phyloP scores from a whole-genome alignment of 2,888 invertebrate species.

The Ommatoiulus sabulosus region DNA sequence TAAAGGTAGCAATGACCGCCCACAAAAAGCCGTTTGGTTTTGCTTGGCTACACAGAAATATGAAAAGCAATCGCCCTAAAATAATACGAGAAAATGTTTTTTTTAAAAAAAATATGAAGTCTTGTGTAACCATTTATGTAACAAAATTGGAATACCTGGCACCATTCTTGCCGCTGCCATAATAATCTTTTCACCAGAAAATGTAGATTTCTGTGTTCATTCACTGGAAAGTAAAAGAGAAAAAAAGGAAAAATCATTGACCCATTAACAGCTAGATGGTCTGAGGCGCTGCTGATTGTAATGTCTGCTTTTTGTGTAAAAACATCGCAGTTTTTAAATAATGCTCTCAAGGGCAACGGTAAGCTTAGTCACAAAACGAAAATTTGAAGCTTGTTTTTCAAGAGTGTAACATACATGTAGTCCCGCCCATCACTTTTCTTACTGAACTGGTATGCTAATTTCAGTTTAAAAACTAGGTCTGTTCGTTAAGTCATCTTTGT shows the following conservation, averaged over 20 bases:
- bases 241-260: background rate
- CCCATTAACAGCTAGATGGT: conserved; percentile 12
- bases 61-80: conserved; percentile 5
- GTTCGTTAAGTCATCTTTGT: background rate
- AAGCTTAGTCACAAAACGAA: background rate
- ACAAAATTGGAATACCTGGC: background rate
- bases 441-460: background rate
- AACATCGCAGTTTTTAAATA: background rate
- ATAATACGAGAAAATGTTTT: background rate
- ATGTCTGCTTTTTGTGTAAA: background rate
- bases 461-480: background rate
- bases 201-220: background rate
- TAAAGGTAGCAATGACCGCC: conserved; percentile 26
- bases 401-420: background rate
- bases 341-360: conserved; percentile 27
- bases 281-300: background rate
- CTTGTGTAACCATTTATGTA: conserved; percentile 5
- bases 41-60: conserved; percentile 21
- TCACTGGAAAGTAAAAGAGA: background rate
- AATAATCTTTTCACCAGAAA: background rate
- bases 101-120: background rate
- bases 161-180: background rate
- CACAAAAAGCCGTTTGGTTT: conserved; percentile 5
- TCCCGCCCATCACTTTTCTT: background rate
- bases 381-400: background rate